Evolutionary conservation across 2,888 invertebrate genomes (phyloP).

Genomic region (Agrotis clavis): DNA sequence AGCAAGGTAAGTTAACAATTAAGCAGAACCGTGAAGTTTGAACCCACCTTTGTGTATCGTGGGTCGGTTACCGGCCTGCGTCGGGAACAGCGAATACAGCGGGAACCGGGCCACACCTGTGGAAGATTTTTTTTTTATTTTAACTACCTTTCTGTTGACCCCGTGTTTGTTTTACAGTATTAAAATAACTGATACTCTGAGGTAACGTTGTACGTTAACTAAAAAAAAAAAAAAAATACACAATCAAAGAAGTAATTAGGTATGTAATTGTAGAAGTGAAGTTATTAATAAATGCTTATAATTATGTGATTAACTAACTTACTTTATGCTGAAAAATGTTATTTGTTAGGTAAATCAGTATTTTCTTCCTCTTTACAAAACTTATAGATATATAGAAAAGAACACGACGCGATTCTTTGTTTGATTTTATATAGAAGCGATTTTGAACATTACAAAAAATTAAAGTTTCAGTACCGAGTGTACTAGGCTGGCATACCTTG

Average conservation of each 20-base stretch:
- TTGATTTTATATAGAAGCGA: no score
- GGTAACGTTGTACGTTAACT: not conserved
- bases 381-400: no score
- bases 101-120: constrained; percentile 93
- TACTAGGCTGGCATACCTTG: constrained; percentile 87
- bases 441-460: constrained; percentile 15
- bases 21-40: constrained; percentile 30
- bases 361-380: not conserved
- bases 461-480: constrained; percentile 53
- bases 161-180: constrained; percentile 15
- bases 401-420: no score
- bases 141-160: constrained; percentile 17
- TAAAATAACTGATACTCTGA: constrained; percentile 24
- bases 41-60: constrained; percentile 91
- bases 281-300: not conserved
- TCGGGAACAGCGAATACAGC: constrained; percentile 93
- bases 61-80: constrained; percentile 83
- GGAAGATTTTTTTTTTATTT: constrained; percentile 62
- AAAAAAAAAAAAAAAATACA: constrained; percentile 13
- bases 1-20: constrained; percentile 31
- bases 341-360: not conserved
- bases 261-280: not conserved
- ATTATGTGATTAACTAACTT: not conserved
- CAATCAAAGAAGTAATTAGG: constrained; percentile 28
- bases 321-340: not conserved